phyloP scores from a whole-genome alignment of 1,140 invertebrate species.

The Tetramorium simillimum region DNA sequence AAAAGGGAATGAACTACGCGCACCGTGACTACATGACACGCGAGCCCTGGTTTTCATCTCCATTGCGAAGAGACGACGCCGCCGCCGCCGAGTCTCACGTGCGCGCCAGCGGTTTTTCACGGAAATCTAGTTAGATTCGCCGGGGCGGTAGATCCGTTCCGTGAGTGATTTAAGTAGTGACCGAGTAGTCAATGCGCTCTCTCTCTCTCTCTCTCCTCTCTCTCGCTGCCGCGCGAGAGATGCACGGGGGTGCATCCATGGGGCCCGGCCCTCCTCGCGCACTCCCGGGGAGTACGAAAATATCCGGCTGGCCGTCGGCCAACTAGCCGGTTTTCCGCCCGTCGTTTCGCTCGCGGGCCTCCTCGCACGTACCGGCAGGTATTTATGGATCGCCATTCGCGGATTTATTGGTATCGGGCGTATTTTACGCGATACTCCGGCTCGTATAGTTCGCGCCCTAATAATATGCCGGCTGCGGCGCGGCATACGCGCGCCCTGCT shows the following conservation, averaged over 20 bases:
- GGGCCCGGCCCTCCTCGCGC: background rate
- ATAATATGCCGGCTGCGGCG: constrained; percentile 53
- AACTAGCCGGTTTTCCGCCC: constrained; percentile 65
- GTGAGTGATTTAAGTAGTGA: constrained; percentile 81
- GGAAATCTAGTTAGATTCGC: constrained; percentile 60
- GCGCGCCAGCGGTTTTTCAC: constrained; percentile 54
- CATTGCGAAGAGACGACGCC: constrained; percentile 5
- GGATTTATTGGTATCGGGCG: constrained; percentile 79
- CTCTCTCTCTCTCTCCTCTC: background rate
- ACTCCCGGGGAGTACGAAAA: constrained; percentile 72
- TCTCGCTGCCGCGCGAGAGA: background rate
- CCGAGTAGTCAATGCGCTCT: constrained; percentile 74
- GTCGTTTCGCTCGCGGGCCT: constrained; percentile 42
- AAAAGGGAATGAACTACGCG: background rate
- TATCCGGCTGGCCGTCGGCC: constrained; percentile 77
- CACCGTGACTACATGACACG: background rate
- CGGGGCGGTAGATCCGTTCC: constrained; percentile 59
- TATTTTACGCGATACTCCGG: constrained; percentile 66
- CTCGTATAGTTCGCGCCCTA: constrained; percentile 56
- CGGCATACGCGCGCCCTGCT: constrained; percentile 14
- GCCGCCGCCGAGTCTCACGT: constrained; percentile 27
- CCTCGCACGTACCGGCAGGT: constrained; percentile 59
- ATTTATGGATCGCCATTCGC: constrained; percentile 79
- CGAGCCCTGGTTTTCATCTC: background rate
- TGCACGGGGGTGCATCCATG: constrained; percentile 33